Evolutionary conservation across 2,113 vertebrate species (phyloP), one percentile per base, ranked within the genome.

Genomic region (Ictalurus furcatus): DNA sequence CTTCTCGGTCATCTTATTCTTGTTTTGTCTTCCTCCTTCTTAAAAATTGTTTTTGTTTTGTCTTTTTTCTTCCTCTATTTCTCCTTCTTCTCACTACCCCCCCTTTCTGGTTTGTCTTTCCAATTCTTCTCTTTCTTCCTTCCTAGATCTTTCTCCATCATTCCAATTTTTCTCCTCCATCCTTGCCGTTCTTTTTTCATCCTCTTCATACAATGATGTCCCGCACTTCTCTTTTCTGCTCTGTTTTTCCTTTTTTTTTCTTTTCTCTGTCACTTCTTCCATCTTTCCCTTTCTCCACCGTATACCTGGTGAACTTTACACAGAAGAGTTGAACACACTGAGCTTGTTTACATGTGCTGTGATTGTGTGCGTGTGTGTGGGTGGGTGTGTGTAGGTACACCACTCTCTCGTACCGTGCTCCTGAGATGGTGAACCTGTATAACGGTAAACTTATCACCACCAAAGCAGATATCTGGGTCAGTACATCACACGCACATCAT

Each of bases 391-490:
- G 54, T 90, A 99, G 98, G 94, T 99, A 99, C 90, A 99, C 98
- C 0, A 99, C 98, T 0, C 92, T 99, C 14, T 99, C 98, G 90
- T 99, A 99, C 91, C 97, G 98, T 81, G 97, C 98, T 59, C 98
- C 98, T 84, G 98, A 99, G 94, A 99, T 99, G 98, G 98, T 99
- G 91, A 99, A 99, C 94, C 96, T 99, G 9, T 99, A 99, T 91
- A 98, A 98, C 65, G 97, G 98, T 92, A 98, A 99, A 94, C 94
- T 98, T 84, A 99, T 99, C 93, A 99, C 97, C 59, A 98, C 98
- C 8, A 99, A 98, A 94, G 98, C 98, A 65, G 98, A 99, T 91
- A 94, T 99, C 81, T 99, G 90, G 90, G 90, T 91, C 54, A 89
- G 84, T 83, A 82, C 23, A 48, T 44, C 37, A 44, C 37, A 74